Base-by-base conservation (phyloP, 1,140 invertebrate species). In the Charaxes varanes region DNA sequence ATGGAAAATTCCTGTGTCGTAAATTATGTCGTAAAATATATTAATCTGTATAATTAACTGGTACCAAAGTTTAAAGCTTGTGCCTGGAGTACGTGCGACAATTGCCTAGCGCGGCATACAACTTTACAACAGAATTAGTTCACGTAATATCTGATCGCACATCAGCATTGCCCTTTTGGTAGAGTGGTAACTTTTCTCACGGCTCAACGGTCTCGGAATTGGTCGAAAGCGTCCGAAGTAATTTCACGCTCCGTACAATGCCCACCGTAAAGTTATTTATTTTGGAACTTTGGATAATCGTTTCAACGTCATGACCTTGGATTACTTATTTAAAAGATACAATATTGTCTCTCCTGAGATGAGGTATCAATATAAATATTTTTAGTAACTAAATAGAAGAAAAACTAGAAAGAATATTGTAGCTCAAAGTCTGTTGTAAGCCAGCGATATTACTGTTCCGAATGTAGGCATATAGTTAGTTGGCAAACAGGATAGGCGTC, bases 221-320 rank as follows among this genome's bases (percentile, higher is more conserved):
- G 28, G 40, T 38, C 48, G 37, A 51, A 53, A 55, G 41, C 34
- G 46, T 56, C n/a, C 40, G 52, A 55, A 46, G 44, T 58, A 50
- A 69, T 71, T 72, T 72, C 57, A 59, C 61, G 65, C 53, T 59
- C 32, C 16, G 36, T 26, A 37, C 40, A 42, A 21, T 38, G 33
- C 31, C 18, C 26, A 19, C 33, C 30, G 38, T 34, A 32, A 31
- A 23, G 31, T 35, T 34, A 32, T 49, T 42, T 49, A 31, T 27
- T 44, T 36, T 45, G n/a, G n/a, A 33, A 22, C 10, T 24, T 24
- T 36, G 26, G 34, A 11, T 31, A 31, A 31, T 31, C 15, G 28
- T 35, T 35, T 23, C 4, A 5, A 1, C 26, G 10, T 13, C 2
- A 10, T 13, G 10, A 13, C n/a, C 13, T 8, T 28, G 5, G 5